Evolutionary conservation across 2,797 vertebrate genomes (phyloP).

Genomic region (Lophotriccus pileatus): DNA sequence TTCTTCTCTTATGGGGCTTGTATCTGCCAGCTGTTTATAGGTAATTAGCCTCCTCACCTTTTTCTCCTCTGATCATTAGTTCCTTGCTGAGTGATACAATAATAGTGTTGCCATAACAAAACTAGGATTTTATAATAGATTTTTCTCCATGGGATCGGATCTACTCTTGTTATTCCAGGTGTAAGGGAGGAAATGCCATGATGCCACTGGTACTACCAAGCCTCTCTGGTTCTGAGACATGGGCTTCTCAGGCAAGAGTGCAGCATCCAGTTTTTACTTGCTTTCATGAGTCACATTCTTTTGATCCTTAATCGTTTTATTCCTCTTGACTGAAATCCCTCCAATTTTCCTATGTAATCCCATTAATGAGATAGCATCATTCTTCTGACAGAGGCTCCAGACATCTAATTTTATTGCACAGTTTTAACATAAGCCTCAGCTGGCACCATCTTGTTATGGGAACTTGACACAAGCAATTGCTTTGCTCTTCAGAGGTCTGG

Average conservation of each 20-base stretch:
- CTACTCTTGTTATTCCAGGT: neutral
- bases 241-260: neutral
- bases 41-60: neutral
- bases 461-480: constrained; percentile 13
- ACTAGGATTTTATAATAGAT: neutral
- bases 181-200: neutral
- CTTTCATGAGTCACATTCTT: constrained; percentile 15
- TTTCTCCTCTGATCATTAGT: neutral
- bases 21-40: neutral
- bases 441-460: constrained; percentile 1
- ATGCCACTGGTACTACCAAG: neutral
- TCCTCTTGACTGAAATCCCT: constrained; percentile 52
- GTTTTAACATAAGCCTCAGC: constrained; percentile 32
- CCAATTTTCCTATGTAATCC: constrained; percentile 40
- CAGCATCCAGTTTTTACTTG: neutral
- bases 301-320: constrained; percentile 38
- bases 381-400: constrained; percentile 31
- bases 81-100: neutral
- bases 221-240: neutral
- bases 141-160: neutral
- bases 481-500: constrained; percentile 3
- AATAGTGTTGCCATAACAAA: neutral
- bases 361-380: constrained; percentile 54
- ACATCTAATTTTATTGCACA: constrained; percentile 34
- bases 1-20: neutral